Evolutionary conservation across 2,888 invertebrate species (phyloP).

Genomic region (Phlogophora meticulosa): DNA sequence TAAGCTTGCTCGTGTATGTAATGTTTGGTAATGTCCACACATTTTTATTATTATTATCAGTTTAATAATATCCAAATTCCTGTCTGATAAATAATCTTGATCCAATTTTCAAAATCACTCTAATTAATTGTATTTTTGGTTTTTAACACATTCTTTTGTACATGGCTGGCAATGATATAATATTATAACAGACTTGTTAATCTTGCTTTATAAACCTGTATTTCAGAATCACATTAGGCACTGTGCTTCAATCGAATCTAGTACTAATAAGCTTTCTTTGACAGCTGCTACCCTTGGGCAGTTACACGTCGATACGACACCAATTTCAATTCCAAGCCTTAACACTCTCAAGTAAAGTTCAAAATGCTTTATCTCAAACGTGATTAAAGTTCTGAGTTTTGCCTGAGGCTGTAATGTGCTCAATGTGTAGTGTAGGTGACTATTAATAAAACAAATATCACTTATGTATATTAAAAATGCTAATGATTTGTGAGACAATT

Average conservation of each 20-base stretch:
- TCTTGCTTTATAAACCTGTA: not conserved
- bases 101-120: too few species aligned
- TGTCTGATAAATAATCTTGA: too few species aligned
- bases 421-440: slow-evolving; percentile 25
- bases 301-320: not conserved
- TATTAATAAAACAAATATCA: slow-evolving; percentile 33
- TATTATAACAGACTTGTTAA: slow-evolving; percentile 12
- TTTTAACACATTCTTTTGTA: too few species aligned
- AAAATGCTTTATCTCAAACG: not conserved
- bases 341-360: not conserved
- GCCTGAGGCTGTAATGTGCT: slow-evolving; percentile 1
- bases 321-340: slow-evolving; percentile 5
- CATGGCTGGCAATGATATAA: not conserved
- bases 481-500: slow-evolving; percentile 29
- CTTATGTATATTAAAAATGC: slow-evolving; percentile 10
- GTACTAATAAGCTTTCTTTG: slow-evolving; percentile 34
- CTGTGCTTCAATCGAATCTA: slow-evolving; percentile 24
- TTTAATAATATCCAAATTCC: too few species aligned
- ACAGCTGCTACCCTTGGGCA: slow-evolving; percentile 39
- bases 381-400: not conserved
- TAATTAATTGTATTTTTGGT: too few species aligned
- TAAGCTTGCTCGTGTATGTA: too few species aligned
- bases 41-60: too few species aligned
- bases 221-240: slow-evolving; percentile 5
- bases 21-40: too few species aligned